A percentile compares a stretch with the other conserved stretches of the same genome.
Conservation (phyloP, 2,797 vertebrate species). For the Sebastes taczanowskii region DNA sequence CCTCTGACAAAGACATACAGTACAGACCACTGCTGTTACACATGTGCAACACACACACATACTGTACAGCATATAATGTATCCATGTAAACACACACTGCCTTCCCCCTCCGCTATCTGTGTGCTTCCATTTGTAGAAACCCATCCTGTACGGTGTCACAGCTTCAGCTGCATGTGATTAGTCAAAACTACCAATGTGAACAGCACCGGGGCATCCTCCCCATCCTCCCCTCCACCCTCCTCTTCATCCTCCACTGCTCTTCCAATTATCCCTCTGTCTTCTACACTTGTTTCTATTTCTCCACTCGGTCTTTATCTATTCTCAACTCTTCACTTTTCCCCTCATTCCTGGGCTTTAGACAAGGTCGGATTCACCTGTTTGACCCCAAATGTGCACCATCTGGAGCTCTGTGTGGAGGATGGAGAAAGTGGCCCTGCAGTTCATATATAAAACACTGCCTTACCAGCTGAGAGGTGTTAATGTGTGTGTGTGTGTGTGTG, state of each 20-base stretch:
- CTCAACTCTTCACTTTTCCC: background rate
- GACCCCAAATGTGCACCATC: background rate
- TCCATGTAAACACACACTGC: background rate
- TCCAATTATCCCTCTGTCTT: slow-evolving; percentile 21
- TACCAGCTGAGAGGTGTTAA: background rate
- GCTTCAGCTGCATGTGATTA: slow-evolving; percentile 41
- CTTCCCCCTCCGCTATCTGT: background rate
- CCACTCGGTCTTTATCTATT: background rate
- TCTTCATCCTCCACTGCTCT: background rate
- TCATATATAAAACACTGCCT: background rate
- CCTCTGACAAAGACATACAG: slow-evolving; percentile 2
- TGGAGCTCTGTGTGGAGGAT: background rate
- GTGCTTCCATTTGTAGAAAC: slow-evolving; percentile 39
- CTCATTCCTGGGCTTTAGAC: background rate
- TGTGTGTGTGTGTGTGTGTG: background rate
- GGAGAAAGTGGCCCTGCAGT: background rate
- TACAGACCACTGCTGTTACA: background rate
- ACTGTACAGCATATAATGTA: background rate
- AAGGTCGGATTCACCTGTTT: background rate
- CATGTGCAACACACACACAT: background rate
- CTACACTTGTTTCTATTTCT: background rate
- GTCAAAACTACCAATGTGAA: slow-evolving; percentile 34
- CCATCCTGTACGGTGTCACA: slow-evolving; percentile 31
- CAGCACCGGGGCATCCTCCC: background rate
- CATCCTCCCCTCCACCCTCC: background rate